These are phyloP conservation scores for Heteropelma amictum DNA, from an alignment of 2,888 invertebrate species.

Conservation along the genomic window DNA sequence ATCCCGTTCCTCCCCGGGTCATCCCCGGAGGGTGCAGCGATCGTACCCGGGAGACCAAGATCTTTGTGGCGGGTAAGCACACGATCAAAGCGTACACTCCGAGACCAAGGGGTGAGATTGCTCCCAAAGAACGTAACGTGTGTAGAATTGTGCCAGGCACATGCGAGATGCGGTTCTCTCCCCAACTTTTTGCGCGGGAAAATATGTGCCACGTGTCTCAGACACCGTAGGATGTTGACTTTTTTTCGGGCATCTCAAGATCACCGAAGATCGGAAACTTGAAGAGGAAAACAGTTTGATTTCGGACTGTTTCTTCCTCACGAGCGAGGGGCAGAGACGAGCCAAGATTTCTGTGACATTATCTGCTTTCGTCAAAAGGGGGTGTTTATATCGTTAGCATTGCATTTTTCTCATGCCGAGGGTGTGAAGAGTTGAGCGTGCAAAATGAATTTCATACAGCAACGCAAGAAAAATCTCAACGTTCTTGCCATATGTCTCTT, in stretches of 20 bases:
- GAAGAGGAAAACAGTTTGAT: no score
- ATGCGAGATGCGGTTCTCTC: slow-evolving; percentile 51
- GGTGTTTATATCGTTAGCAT: neutral
- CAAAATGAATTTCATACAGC: slow-evolving; percentile 47
- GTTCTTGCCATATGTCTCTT: slow-evolving; percentile 69
- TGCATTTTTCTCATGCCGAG: slow-evolving; percentile 31
- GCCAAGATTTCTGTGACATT: no score
- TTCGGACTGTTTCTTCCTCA: no score
- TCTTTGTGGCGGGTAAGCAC: slow-evolving; percentile 47
- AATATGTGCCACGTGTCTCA: slow-evolving; percentile 70
- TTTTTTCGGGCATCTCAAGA: no score
- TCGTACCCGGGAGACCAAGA: slow-evolving; percentile 58
- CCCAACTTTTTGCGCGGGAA: slow-evolving; percentile 71
- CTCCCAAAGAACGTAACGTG: slow-evolving; percentile 63
- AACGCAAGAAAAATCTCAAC: slow-evolving; percentile 69
- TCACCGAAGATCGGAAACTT: no score
- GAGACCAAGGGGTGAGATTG: slow-evolving; percentile 50
- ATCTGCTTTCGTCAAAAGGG: neutral
- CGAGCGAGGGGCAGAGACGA: no score
- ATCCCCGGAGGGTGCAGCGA: slow-evolving; percentile 59
- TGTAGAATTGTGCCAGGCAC: slow-evolving; percentile 64
- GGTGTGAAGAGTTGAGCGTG: slow-evolving; percentile 40
- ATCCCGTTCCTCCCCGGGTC: slow-evolving; percentile 33
- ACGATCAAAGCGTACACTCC: slow-evolving; percentile 18
- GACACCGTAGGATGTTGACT: no score